These are phyloP conservation scores for Nemoura dubitans DNA, from an alignment of 2,888 invertebrate species.

Conservation along the genomic window DNA sequence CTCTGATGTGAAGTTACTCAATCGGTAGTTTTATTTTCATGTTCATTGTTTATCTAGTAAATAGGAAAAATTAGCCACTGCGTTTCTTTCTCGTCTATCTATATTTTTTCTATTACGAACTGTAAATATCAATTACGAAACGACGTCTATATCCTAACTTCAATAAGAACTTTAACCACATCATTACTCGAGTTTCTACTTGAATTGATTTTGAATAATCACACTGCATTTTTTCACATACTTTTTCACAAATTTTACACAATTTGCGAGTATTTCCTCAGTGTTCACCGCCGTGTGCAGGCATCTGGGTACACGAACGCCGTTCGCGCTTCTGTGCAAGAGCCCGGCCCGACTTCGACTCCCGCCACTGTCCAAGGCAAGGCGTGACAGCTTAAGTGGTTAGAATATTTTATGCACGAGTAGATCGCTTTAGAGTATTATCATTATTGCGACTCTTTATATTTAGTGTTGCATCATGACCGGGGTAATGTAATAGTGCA, in stretches of 20 bases:
- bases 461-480: constrained; percentile 29
- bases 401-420: constrained; percentile 35
- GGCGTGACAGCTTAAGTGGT: constrained; percentile 38
- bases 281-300: background rate
- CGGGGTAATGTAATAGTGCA: constrained; percentile 24
- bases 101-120: background rate
- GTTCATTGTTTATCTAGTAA: background rate
- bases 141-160: background rate
- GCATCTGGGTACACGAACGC: background rate
- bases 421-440: constrained; percentile 25
- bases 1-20: background rate
- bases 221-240: background rate
- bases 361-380: background rate
- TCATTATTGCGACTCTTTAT: constrained; percentile 29
- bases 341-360: background rate
- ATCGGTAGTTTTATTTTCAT: background rate
- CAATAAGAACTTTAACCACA: background rate
- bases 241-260: too few relatives aligned
- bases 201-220: background rate
- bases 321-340: background rate
- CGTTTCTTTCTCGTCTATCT: background rate
- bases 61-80: background rate
- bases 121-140: background rate
- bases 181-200: background rate
- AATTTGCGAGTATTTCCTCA: too few relatives aligned